Conservation (phyloP, 2,113 vertebrate genomes). For the Bubo blakistoni region DNA sequence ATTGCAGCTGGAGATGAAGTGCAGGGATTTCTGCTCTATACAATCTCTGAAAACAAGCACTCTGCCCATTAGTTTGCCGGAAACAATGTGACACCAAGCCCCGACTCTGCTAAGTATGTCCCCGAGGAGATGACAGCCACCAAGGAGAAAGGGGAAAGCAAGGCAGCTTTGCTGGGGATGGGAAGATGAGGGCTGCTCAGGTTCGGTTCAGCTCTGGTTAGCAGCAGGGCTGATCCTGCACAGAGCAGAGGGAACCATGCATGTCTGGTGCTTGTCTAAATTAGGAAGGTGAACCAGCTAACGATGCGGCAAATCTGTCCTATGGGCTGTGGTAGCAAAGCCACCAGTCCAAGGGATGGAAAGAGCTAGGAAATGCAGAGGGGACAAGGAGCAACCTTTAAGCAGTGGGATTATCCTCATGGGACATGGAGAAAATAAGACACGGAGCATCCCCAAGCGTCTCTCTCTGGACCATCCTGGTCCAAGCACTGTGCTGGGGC, state of each 20-base stretch:
- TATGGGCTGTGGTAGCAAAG: background rate
- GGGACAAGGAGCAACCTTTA: background rate
- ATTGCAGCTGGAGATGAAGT: constrained; percentile 38
- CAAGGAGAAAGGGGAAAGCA: background rate
- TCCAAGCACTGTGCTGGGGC: background rate
- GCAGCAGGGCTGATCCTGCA: background rate
- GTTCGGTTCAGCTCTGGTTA: background rate
- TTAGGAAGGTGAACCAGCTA: background rate
- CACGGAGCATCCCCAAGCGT: background rate
- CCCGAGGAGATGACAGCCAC: background rate
- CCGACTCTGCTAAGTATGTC: background rate
- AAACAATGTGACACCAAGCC: constrained; percentile 14
- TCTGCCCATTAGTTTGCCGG: constrained; percentile 16
- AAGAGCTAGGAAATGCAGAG: background rate
- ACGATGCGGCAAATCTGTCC: background rate
- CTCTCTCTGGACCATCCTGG: background rate
- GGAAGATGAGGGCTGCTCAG: background rate
- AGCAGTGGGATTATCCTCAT: background rate
- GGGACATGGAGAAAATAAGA: background rate
- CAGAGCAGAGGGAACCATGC: background rate
- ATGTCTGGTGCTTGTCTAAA: background rate
- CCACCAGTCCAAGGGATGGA: background rate
- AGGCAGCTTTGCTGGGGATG: background rate
- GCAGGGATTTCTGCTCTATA: constrained; percentile 6
- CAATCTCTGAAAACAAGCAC: constrained; percentile 14